Evolutionary conservation across 2,797 vertebrate genomes (phyloP).

Genomic region (Mycteria americana): DNA sequence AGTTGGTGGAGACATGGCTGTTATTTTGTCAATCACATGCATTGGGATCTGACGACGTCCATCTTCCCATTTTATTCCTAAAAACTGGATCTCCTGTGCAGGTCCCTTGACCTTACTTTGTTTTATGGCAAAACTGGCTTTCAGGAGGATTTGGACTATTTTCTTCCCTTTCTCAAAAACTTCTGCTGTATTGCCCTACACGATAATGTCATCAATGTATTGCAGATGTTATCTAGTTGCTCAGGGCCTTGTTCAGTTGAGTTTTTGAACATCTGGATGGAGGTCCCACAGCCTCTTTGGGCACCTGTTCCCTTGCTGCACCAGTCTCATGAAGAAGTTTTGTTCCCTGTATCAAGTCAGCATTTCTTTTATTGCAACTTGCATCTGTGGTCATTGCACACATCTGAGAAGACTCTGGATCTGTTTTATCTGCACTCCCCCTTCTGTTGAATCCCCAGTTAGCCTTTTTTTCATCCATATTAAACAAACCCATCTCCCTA

Average conservation of each 20-base stretch:
- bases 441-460: neutral
- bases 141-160: too few species aligned
- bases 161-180: too few species aligned
- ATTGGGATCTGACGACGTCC: too few species aligned
- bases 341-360: neutral
- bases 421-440: neutral
- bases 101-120: too few species aligned
- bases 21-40: too few species aligned
- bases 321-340: neutral
- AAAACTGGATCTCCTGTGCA: too few species aligned
- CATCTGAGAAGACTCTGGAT: neutral
- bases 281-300: neutral
- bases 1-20: too few species aligned
- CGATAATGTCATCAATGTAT: too few species aligned
- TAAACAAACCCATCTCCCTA: neutral
- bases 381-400: neutral
- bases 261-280: neutral
- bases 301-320: neutral
- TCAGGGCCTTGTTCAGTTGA: neutral
- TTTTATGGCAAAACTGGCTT: too few species aligned
- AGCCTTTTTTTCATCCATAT: neutral
- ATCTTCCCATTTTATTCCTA: too few species aligned
- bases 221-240: neutral
- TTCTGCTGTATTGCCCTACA: too few species aligned
- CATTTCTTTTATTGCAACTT: neutral